phyloP scores from a whole-genome alignment of 2,888 invertebrate genomes.

The Cheilosia scutellata region DNA sequence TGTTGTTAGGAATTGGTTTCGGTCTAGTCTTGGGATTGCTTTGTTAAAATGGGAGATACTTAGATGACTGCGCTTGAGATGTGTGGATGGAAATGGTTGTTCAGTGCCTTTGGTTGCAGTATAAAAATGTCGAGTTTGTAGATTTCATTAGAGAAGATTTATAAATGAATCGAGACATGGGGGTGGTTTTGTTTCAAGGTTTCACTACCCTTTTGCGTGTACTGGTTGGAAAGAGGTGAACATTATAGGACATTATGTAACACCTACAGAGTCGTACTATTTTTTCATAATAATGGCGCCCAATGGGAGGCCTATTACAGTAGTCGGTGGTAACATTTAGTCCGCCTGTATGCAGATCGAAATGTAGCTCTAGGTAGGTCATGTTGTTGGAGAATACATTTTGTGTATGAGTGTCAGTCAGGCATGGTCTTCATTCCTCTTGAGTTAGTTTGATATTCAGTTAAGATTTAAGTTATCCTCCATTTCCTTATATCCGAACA shows the following conservation, averaged over 20 bases:
- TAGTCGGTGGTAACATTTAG: too few relatives aligned
- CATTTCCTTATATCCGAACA: too few relatives aligned
- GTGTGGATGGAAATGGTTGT: not conserved
- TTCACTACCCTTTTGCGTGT: not conserved
- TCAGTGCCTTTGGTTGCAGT: constrained; percentile 14
- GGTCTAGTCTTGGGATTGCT: constrained; percentile 23
- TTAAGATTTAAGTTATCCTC: too few relatives aligned
- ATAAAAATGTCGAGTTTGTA: not conserved
- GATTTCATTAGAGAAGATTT: not conserved
- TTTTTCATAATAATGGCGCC: not conserved
- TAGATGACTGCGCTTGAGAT: not conserved
- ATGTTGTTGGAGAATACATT: too few relatives aligned
- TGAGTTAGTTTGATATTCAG: too few relatives aligned
- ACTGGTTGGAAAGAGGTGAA: not conserved
- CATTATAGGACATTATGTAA: too few relatives aligned
- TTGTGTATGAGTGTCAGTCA: too few relatives aligned
- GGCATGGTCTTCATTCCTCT: too few relatives aligned
- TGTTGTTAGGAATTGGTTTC: constrained; percentile 13
- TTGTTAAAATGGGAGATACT: not conserved
- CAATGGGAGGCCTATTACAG: not conserved
- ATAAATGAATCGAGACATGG: not conserved
- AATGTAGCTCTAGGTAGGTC: too few relatives aligned
- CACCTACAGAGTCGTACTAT: not conserved
- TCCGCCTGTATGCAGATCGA: too few relatives aligned
- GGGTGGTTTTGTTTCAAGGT: not conserved